Evolutionary conservation across 2,797 vertebrate genomes (phyloP).

Genomic region (Sebastes variabilis): DNA sequence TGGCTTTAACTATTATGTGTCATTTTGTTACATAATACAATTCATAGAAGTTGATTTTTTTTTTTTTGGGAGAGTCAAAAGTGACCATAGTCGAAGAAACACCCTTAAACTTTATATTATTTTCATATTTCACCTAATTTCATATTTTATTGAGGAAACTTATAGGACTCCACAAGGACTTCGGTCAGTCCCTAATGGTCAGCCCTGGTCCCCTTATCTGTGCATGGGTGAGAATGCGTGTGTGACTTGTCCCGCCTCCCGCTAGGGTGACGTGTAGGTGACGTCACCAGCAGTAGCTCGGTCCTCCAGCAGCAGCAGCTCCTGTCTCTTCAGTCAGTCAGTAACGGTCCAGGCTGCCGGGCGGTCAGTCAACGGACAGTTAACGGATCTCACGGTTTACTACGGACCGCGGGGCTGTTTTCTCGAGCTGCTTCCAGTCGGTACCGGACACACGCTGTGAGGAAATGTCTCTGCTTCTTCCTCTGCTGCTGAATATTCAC

Average conservation of each 20-base stretch:
- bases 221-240: background rate
- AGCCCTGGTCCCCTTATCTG: too few species aligned
- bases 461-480: background rate
- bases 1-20: too few species aligned
- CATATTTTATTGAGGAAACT: background rate
- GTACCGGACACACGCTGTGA: background rate
- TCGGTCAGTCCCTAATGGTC: background rate
- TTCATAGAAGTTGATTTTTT: too few species aligned
- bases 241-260: constrained; percentile 15
- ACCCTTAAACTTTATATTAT: background rate
- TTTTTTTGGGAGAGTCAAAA: too few species aligned
- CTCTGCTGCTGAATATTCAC: background rate
- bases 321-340: constrained; percentile 3
- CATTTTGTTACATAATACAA: too few species aligned
- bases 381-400: constrained; percentile 1
- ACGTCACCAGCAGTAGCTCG: constrained; percentile 47
- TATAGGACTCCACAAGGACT: background rate
- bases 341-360: background rate
- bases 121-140: background rate
- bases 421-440: background rate
- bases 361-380: background rate
- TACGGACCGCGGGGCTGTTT: background rate
- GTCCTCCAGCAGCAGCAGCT: background rate
- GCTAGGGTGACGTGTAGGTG: constrained; percentile 8
- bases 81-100: too few species aligned